Evolutionary conservation across 2,888 invertebrate genomes (phyloP).

Genomic region (Oeneis ivallda): DNA sequence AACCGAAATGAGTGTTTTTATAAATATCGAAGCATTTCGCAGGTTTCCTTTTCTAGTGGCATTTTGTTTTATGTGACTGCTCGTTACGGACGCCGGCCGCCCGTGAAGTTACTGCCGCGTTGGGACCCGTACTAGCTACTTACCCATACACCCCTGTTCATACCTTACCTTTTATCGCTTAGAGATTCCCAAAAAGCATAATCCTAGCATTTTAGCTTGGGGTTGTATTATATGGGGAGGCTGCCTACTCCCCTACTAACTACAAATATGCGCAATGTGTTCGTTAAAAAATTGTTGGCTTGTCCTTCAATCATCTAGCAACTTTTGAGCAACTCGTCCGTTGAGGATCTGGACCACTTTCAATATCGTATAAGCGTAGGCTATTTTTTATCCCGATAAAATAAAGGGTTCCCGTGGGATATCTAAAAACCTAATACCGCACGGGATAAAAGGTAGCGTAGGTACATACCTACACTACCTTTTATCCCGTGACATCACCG

Average conservation of each 20-base stretch:
- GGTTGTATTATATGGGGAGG: neutral
- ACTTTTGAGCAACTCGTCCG: too few relatives aligned
- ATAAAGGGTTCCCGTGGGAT: too few relatives aligned
- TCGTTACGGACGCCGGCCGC: conserved; percentile 78
- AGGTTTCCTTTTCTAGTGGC: conserved; percentile 77
- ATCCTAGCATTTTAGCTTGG: conserved; percentile 21
- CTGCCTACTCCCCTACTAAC: neutral
- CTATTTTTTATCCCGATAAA: too few relatives aligned
- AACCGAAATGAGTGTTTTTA: conserved; percentile 50
- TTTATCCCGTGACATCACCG: too few relatives aligned
- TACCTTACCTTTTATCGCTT: conserved; percentile 38
- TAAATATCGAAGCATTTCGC: conserved; percentile 78
- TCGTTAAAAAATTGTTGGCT: too few relatives aligned
- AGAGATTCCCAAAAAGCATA: conserved; percentile 34
- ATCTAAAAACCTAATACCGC: too few relatives aligned
- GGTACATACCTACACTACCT: too few relatives aligned
- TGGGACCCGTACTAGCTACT: conserved; percentile 49
- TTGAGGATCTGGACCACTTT: too few relatives aligned
- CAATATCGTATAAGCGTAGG: too few relatives aligned
- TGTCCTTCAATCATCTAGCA: too few relatives aligned
- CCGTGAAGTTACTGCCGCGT: conserved; percentile 79
- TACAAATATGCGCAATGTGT: too few relatives aligned
- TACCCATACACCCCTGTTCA: conserved; percentile 33
- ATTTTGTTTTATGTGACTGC: conserved; percentile 80
- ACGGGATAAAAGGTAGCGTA: too few relatives aligned